Evolutionary conservation across 2,797 vertebrate species (phyloP).

Genomic region (Lagodon rhomboides): DNA sequence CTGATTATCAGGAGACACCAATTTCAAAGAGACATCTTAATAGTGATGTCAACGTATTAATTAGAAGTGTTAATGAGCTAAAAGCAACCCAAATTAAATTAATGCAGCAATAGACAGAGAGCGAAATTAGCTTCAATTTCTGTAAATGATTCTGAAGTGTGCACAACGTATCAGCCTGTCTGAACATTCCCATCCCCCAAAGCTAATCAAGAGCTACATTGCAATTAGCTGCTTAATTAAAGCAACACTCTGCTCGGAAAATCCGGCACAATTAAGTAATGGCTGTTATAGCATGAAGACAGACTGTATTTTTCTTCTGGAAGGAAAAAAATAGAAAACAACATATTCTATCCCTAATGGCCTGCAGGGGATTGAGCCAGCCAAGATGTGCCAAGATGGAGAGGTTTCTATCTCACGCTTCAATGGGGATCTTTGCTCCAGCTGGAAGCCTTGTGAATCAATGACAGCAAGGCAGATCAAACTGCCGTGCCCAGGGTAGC

Average conservation of each 20-base stretch:
- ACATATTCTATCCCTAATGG: slow-evolving; percentile 87
- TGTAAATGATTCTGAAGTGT: slow-evolving; percentile 99
- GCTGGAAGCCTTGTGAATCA: slow-evolving; percentile 86
- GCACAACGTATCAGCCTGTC: slow-evolving; percentile 99
- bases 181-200: slow-evolving; percentile 99
- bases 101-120: slow-evolving; percentile 99
- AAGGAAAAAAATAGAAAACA: slow-evolving; percentile 81
- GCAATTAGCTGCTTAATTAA: slow-evolving; percentile 99
- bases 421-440: slow-evolving; percentile 84
- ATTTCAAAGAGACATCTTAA: slow-evolving; percentile 99
- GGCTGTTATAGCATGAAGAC: slow-evolving; percentile 89
- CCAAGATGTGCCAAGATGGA: slow-evolving; percentile 86
- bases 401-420: slow-evolving; percentile 83
- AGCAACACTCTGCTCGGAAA: slow-evolving; percentile 90
- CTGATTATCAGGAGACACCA: slow-evolving; percentile 99
- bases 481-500: slow-evolving; percentile 81
- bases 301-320: slow-evolving; percentile 87
- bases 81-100: slow-evolving; percentile 99
- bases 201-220: slow-evolving; percentile 99
- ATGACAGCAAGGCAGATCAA: slow-evolving; percentile 84
- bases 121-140: slow-evolving; percentile 99
- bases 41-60: slow-evolving; percentile 99
- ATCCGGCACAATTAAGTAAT: slow-evolving; percentile 91
- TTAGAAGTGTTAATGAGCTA: slow-evolving; percentile 99
- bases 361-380: slow-evolving; percentile 84